These are phyloP conservation scores for Polypedilum pembai DNA, from an alignment of 1,140 invertebrate species.

Conservation along the genomic window DNA sequence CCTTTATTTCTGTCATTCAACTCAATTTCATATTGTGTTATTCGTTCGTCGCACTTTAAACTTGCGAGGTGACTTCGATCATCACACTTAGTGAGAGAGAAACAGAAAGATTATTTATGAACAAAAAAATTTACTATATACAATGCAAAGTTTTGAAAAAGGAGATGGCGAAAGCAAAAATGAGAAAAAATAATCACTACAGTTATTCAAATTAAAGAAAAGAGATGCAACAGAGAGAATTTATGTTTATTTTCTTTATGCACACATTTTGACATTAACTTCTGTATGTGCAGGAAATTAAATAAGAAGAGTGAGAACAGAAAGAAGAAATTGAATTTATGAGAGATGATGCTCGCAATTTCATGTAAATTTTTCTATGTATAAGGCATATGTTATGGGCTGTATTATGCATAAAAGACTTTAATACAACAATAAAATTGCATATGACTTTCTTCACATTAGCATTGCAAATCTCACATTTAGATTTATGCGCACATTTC, in stretches of 20 bases:
- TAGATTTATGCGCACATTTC: no score
- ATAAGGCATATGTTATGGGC: neutral
- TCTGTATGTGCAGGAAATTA: slow-evolving; percentile 17
- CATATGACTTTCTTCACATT: no score
- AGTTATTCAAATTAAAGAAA: neutral
- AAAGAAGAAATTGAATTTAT: neutral
- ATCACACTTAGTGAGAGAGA: neutral
- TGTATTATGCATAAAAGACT: neutral
- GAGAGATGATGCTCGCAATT: slow-evolving; percentile 1
- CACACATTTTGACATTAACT: neutral
- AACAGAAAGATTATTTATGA: neutral
- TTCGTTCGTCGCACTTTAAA: neutral
- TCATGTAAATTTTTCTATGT: no score
- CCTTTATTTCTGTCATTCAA: no score
- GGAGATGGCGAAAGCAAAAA: neutral
- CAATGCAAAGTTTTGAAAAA: neutral
- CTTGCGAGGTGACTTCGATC: neutral
- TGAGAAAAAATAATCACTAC: neutral
- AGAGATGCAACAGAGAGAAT: neutral
- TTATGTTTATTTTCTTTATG: neutral
- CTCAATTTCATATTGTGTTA: no score
- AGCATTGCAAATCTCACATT: no score
- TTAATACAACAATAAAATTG: no score
- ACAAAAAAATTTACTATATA: neutral
- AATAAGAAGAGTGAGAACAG: neutral